Percentiles rank a stretch among this genome's conserved stretches.
phyloP scores from a whole-genome alignment of 2,113 vertebrate genomes.

The Rhynchopsitta pachyrhyncha region DNA sequence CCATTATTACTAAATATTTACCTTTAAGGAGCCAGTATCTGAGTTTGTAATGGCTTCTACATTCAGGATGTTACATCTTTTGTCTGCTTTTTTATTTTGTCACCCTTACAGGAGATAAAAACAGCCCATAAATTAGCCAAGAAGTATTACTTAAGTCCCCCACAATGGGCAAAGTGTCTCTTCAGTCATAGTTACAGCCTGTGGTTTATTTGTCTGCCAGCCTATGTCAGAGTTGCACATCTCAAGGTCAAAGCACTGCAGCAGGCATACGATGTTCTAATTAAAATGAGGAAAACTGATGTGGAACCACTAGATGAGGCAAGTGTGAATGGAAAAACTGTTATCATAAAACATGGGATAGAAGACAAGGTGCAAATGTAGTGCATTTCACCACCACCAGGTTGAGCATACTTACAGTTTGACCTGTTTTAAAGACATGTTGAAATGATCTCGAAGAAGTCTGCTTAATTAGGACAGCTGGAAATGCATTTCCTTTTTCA shows the following conservation, averaged over 20 bases:
- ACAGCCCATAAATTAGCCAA: conserved; percentile 92
- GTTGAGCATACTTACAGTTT: neutral
- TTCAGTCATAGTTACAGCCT: conserved; percentile 96
- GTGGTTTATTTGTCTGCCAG: conserved; percentile 98
- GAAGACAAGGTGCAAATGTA: neutral
- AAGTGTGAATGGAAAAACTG: neutral
- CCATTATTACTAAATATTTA: neutral
- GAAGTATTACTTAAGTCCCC: conserved; percentile 84
- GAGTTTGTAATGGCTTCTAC: neutral
- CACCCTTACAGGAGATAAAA: conserved; percentile 89
- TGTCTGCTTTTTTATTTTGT: neutral
- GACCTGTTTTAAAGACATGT: neutral
- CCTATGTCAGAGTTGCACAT: conserved; percentile 84
- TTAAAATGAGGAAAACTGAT: conserved; percentile 91
- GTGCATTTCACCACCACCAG: neutral
- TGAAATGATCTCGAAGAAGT: neutral
- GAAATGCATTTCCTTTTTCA: neutral
- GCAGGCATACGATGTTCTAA: conserved; percentile 89
- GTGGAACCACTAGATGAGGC: conserved; percentile 96
- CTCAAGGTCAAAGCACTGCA: conserved; percentile 89
- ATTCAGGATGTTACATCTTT: neutral
- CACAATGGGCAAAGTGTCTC: conserved; percentile 92
- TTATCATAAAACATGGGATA: neutral
- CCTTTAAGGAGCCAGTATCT: neutral
- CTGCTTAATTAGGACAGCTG: neutral